These are phyloP conservation scores for Caenorhabditis auriculariae DNA, from an alignment of 2,888 invertebrate species.

Conservation along the genomic window DNA sequence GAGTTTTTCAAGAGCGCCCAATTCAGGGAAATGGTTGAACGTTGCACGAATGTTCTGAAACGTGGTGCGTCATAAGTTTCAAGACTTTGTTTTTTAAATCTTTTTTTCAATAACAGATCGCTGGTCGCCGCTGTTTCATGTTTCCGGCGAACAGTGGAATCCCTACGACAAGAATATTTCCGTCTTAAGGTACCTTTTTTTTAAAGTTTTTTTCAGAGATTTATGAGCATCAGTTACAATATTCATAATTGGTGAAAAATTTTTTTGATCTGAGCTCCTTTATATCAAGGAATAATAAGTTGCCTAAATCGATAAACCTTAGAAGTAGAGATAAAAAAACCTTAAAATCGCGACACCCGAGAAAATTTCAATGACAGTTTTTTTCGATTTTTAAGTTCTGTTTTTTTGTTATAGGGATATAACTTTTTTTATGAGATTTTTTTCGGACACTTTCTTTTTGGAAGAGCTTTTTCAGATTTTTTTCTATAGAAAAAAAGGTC, in stretches of 20 bases:
- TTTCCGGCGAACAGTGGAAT: too few relatives aligned
- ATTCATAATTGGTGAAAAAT: too few relatives aligned
- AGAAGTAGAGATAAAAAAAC: too few relatives aligned
- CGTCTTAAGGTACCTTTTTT: too few relatives aligned
- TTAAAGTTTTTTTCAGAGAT: too few relatives aligned
- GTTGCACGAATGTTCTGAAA: background rate
- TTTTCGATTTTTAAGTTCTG: background rate
- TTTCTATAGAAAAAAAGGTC: background rate
- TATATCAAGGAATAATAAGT: too few relatives aligned
- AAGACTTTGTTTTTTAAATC: background rate
- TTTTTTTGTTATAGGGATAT: background rate
- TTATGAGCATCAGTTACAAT: too few relatives aligned
- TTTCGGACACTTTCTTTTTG: background rate
- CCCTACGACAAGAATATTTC: too few relatives aligned
- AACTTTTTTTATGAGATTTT: background rate
- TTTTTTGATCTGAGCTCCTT: too few relatives aligned
- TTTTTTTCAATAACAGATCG: background rate
- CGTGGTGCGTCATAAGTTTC: slow-evolving; percentile 15
- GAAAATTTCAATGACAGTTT: too few relatives aligned
- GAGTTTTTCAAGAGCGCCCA: slow-evolving; percentile 4
- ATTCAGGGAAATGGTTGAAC: slow-evolving; percentile 5
- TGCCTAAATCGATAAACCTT: too few relatives aligned
- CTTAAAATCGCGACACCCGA: too few relatives aligned
- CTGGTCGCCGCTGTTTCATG: slow-evolving; percentile 2
- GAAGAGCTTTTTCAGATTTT: background rate